Evolutionary conservation across 2,888 invertebrate species (phyloP).

Genomic region (Isotomurus palustris): DNA sequence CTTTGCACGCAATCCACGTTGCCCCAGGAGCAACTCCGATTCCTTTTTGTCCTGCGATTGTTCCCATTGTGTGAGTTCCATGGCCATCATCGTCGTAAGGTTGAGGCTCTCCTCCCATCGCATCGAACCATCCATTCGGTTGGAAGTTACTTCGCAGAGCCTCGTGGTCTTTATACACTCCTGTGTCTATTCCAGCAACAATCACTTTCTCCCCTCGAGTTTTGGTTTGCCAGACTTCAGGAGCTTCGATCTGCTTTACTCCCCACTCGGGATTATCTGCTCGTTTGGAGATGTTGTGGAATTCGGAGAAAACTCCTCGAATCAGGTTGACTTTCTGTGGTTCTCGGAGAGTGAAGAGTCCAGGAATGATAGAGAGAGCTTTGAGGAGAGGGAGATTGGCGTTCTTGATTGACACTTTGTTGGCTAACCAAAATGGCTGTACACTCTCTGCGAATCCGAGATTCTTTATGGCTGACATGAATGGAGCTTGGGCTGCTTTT

Average conservation of each 20-base stretch:
- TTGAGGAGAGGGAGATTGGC: no score
- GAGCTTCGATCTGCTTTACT: background rate
- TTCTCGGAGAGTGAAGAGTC: no score
- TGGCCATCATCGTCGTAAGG: background rate
- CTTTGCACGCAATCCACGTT: background rate
- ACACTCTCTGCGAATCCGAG: background rate
- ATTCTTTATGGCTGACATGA: background rate
- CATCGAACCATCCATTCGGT: background rate
- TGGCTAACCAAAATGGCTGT: background rate
- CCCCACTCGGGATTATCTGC: background rate
- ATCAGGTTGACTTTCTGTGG: no score
- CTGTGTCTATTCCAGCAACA: constrained; percentile 1
- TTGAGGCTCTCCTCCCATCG: background rate
- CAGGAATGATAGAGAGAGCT: no score
- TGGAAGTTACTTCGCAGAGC: background rate
- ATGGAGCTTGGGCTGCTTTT: background rate
- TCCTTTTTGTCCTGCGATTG: background rate
- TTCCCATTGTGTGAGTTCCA: background rate
- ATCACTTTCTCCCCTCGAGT: background rate
- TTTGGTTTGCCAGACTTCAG: background rate
- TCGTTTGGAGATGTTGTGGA: no score
- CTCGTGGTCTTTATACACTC: background rate
- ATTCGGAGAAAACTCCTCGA: no score
- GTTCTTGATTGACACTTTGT: background rate
- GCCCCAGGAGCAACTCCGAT: background rate